phyloP scores from a whole-genome alignment of 2,797 vertebrate species.

The Balearica regulorum region DNA sequence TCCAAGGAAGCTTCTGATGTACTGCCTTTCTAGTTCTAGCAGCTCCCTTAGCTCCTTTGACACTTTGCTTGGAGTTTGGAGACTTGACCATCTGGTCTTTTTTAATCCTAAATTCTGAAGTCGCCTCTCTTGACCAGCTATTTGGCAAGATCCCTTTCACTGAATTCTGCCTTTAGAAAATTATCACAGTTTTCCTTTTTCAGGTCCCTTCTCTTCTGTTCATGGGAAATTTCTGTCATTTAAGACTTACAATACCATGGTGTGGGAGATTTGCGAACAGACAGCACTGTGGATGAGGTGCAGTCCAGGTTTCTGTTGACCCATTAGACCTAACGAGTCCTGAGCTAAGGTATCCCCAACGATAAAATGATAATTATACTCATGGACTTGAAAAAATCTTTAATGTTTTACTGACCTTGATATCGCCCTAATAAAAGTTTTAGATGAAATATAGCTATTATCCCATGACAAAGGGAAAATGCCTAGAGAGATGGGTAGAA shows the following conservation, averaged over 20 bases:
- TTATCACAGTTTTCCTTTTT: neutral
- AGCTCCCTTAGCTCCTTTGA: neutral
- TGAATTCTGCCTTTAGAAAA: neutral
- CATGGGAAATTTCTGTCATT: neutral
- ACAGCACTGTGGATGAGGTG: neutral
- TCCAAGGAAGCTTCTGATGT: neutral
- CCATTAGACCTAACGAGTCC: neutral
- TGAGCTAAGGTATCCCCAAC: neutral
- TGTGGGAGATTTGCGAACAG: neutral
- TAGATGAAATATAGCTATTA: neutral
- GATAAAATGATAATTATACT: neutral
- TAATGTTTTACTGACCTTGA: neutral
- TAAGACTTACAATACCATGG: neutral
- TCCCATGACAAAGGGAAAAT: neutral
- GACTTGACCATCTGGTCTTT: conserved; percentile 1
- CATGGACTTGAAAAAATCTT: neutral
- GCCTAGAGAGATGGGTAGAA: neutral
- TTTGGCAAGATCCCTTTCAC: neutral
- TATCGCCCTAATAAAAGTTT: neutral
- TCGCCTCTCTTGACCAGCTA: neutral
- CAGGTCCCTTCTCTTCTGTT: neutral
- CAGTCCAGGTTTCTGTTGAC: neutral
- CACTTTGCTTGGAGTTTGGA: neutral
- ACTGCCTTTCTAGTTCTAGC: neutral
- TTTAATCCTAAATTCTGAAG: neutral